These are phyloP conservation scores for Parapsyche elsis DNA, from an alignment of 1,140 invertebrate genomes.

Conservation along the genomic window DNA sequence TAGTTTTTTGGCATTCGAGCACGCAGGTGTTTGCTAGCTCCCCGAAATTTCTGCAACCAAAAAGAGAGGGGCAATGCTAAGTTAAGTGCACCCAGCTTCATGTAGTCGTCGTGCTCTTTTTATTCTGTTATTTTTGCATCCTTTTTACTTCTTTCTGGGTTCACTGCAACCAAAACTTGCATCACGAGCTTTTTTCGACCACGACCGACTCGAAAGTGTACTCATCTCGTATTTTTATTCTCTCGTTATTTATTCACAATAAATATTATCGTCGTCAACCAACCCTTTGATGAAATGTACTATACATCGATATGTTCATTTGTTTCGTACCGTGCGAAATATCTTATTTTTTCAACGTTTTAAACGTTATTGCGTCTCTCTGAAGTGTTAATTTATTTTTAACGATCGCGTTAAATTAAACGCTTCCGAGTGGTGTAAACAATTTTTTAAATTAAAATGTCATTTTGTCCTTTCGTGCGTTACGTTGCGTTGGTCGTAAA, in stretches of 20 bases:
- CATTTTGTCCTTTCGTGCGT: no score
- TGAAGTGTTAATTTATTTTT: no score
- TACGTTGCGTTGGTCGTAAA: no score
- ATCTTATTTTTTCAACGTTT: no score
- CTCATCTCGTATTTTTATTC: neutral
- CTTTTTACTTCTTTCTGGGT: neutral
- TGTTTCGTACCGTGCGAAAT: no score
- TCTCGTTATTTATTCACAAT: neutral
- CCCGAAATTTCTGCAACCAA: constrained; percentile 42
- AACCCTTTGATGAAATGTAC: neutral
- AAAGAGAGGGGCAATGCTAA: constrained; percentile 20
- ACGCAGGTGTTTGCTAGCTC: constrained; percentile 53
- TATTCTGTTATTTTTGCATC: neutral
- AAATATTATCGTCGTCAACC: neutral
- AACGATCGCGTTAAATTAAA: no score
- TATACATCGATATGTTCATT: neutral
- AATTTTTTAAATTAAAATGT: no score
- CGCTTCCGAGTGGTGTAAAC: no score
- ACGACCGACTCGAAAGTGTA: neutral
- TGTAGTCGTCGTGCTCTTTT: constrained; percentile 19
- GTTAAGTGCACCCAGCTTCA: constrained; percentile 41
- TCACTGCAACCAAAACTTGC: constrained; percentile 30
- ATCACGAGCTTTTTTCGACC: neutral
- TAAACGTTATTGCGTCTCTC: no score
- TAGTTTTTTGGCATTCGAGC: constrained; percentile 52